Percentiles rank a stretch among this genome's conserved stretches.
These are phyloP conservation scores for Mactromeris polynyma DNA, from an alignment of 2,888 invertebrate genomes.

Conservation along the genomic window DNA sequence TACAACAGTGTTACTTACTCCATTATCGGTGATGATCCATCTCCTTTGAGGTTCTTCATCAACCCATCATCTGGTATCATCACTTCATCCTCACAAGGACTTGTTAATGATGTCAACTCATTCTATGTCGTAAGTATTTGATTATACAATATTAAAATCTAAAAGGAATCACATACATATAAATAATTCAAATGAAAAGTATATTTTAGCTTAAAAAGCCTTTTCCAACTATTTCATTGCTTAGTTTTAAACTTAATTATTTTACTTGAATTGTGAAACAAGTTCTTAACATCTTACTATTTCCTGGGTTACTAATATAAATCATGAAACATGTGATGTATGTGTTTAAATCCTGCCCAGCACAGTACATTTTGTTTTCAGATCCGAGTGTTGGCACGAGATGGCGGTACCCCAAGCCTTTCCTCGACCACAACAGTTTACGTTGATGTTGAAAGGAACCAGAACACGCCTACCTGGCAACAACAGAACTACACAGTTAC, in stretches of 20 bases:
- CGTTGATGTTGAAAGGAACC: constrained; percentile 79
- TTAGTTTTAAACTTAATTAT: no score
- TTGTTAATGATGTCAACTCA: constrained; percentile 67
- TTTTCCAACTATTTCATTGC: no score
- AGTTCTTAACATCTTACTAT: no score
- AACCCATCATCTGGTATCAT: constrained; percentile 69
- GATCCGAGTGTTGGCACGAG: constrained; percentile 80
- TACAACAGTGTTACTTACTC: constrained; percentile 81
- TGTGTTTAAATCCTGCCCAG: no score
- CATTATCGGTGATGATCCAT: constrained; percentile 82
- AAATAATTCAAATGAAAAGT: no score
- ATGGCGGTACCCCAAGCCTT: constrained; percentile 80
- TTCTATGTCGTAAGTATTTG: constrained; percentile 70
- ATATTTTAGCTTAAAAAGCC: no score
- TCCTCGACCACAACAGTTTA: constrained; percentile 74
- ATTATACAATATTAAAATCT: no score
- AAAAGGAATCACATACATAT: no score
- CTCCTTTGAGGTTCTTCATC: constrained; percentile 78
- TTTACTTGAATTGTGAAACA: no score
- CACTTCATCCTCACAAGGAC: constrained; percentile 56
- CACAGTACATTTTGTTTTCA: no score
- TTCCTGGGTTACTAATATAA: no score
- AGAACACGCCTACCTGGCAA: constrained; percentile 72
- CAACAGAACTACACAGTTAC: constrained; percentile 78
- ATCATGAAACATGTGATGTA: no score